A percentile compares a stretch with the other conserved stretches of the same genome.
These are phyloP conservation scores for Coccyzus lansbergi DNA, from an alignment of 2,797 vertebrate genomes.

Conservation along the genomic window DNA sequence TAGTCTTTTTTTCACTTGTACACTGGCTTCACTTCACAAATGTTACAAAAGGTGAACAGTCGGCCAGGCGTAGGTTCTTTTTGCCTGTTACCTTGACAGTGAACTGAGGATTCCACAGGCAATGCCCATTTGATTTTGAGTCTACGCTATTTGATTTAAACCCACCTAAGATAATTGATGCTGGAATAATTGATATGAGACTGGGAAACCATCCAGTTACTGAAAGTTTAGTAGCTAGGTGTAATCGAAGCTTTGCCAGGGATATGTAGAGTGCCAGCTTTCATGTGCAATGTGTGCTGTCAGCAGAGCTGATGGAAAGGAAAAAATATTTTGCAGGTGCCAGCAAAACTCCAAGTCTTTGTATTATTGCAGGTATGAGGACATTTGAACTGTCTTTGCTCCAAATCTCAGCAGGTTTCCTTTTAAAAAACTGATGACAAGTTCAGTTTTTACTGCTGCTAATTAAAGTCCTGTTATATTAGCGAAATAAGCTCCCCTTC, in stretches of 20 bases:
- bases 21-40: neutral
- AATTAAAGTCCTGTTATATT: constrained; percentile 26
- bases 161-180: neutral
- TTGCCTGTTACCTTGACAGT: neutral
- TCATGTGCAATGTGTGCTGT: neutral
- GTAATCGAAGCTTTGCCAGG: neutral
- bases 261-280: neutral
- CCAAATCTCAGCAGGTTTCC: neutral
- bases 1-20: neutral
- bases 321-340: neutral
- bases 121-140: neutral
- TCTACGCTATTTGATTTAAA: neutral
- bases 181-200: neutral
- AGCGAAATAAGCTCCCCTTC: constrained; percentile 33
- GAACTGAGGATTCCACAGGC: neutral
- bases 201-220: neutral
- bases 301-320: neutral
- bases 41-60: neutral
- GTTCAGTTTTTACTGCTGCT: constrained; percentile 8
- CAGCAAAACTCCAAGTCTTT: neutral
- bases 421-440: neutral
- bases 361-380: neutral
- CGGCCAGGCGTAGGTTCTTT: neutral
- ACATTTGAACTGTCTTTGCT: neutral
- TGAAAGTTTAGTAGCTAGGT: neutral